Base-by-base conservation (phyloP, 2,113 vertebrate species). In the Physeter macrocephalus region DNA sequence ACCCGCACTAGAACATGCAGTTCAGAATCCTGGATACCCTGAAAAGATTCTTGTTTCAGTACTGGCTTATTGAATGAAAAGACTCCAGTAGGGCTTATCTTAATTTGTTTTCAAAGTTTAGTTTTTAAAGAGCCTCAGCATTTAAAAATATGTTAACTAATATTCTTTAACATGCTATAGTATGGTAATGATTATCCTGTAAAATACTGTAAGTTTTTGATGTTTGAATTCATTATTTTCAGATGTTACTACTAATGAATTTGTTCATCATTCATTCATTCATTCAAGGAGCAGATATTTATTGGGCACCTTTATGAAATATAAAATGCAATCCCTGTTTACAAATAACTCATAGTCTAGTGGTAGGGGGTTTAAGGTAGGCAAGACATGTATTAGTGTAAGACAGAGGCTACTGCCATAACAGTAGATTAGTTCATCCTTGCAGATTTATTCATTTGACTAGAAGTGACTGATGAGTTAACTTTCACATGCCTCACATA, bases 61-160 rank as follows among this genome's bases (percentile, higher is more conserved):
- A n/a, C 69, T 90, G 69, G 61, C 27, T 89, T 88, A 85, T 49
- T 95, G 59, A 87, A 77, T 89, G 66, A 85, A 95, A 96, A 39
- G 29, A 88, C 20, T 95, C 67, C n/a, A 85, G 8, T 74, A 92
- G 31, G 13, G 41, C 49, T 88, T 93, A 62, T 94, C 81, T 94
- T 96, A 92, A 87, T 97, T 97, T 90, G 36, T 96, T 96, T 93
- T 80, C 72, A 93, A 71, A 95, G 27, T 96, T 95, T 95, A 93
- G 27, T 94, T 94, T 96, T 97, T 92, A 80, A 93, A 97, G 54
- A 89, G 62, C 43, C 43, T 80, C 62, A 15, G 27, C 52, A 71
- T 88, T 94, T 92, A 71, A 95, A 93, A 96, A 93, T 78, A 97
- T 62, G 57, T 34, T 78, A 86, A 72, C 41, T 75, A 17, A 82